Conservation (phyloP, 2,797 vertebrate genomes). For the Rhinophrynus dorsalis region DNA sequence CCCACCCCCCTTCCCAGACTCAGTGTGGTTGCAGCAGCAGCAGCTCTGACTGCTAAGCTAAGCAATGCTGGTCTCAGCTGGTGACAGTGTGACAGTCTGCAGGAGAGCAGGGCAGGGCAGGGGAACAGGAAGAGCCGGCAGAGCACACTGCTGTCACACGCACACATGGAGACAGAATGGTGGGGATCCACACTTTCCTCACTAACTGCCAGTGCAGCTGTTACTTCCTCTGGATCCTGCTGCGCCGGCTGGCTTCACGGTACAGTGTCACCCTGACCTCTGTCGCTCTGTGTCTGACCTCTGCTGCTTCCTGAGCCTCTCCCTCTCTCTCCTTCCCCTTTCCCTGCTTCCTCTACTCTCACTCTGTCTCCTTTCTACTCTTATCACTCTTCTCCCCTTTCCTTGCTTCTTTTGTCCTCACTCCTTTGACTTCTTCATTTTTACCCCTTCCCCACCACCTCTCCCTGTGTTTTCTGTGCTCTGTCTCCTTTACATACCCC, state of each 20-base stretch:
- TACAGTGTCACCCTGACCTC: constrained; percentile 9
- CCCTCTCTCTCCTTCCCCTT: background rate
- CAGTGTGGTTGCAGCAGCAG: constrained; percentile 9
- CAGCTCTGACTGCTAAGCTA: too few relatives aligned
- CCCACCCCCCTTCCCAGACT: constrained; percentile 6
- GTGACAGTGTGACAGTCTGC: constrained; percentile 25
- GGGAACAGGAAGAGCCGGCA: constrained; percentile 60
- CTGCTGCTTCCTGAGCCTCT: background rate
- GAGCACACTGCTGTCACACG: constrained; percentile 53
- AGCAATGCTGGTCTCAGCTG: constrained; percentile 31
- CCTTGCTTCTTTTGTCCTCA: background rate
- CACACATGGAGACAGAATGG: constrained; percentile 62
- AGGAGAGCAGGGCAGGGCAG: constrained; percentile 24
- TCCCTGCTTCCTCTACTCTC: background rate
- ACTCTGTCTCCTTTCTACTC: background rate
- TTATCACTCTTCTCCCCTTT: background rate
- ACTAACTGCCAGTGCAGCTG: constrained; percentile 47
- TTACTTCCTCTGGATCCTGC: constrained; percentile 40
- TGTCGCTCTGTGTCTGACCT: background rate
- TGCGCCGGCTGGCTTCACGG: constrained; percentile 36
- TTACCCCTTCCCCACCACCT: too few relatives aligned
- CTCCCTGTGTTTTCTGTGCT: too few relatives aligned
- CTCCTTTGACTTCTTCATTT: background rate
- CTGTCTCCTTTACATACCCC: too few relatives aligned
- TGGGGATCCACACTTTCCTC: constrained; percentile 59